phyloP scores from a whole-genome alignment of 2,797 vertebrate genomes.

The Chelon auratus region DNA sequence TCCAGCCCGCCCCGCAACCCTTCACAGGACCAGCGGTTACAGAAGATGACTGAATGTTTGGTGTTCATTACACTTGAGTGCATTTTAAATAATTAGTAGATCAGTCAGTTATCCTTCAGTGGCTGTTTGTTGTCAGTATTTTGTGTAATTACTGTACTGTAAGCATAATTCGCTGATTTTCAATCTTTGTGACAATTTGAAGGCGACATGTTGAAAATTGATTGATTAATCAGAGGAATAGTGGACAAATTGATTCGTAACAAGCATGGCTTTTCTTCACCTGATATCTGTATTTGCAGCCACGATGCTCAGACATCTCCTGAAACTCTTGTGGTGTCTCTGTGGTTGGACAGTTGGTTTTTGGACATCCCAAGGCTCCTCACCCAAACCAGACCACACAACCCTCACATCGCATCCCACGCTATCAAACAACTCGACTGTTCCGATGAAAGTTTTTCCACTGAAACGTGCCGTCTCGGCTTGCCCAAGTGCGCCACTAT shows the following conservation, averaged over 20 bases:
- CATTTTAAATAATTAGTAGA: no score
- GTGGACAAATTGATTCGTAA: neutral
- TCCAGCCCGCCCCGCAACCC: no score
- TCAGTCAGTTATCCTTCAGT: no score
- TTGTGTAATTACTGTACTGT: no score
- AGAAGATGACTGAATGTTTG: no score
- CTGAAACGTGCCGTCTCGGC: conserved; percentile 52
- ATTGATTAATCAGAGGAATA: no score
- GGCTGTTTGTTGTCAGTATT: no score
- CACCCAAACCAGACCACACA: conserved; percentile 56
- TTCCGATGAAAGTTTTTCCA: conserved; percentile 67
- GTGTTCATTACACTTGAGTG: no score
- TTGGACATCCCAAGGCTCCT: conserved; percentile 48
- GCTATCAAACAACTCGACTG: conserved; percentile 51
- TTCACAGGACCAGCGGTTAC: no score
- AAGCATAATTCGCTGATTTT: neutral
- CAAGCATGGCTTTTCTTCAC: conserved; percentile 20
- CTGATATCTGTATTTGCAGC: conserved; percentile 12
- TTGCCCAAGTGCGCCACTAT: conserved; percentile 53
- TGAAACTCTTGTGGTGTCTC: conserved; percentile 1
- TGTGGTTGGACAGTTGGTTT: conserved; percentile 45
- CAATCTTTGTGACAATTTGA: no score
- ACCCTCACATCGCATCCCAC: conserved; percentile 52
- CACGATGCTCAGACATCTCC: conserved; percentile 19
- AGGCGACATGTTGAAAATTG: no score